Base-by-base conservation (phyloP, 1,140 invertebrate genomes). In the Procambarus virginalis region DNA sequence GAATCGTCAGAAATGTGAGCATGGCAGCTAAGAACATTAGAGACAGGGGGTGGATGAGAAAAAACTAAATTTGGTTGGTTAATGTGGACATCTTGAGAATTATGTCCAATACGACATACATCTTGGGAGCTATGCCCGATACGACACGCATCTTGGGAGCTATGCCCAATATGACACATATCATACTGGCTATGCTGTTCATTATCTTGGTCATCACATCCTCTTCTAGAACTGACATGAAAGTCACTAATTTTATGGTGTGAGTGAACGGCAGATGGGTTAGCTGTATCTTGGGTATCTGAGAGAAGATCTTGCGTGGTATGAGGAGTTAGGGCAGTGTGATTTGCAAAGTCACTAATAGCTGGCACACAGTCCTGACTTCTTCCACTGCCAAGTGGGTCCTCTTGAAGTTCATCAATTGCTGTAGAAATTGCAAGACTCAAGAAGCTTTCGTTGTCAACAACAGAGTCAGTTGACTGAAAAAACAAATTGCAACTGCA, bases 401-500 rank as follows among this genome's bases (percentile, higher is more conserved):
- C 89, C 22, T 90, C 89, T 73, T 90, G 82, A n/a, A 90, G 51
- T 51, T 92, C 93, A 81, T 93, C 93, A 89, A 94, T 94, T 34
- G 94, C 93, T 46, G 93, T 93, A 75, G 93, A 93, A 81, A 94
- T 93, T 34, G 94, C 94, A 90, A 94, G 93, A 92, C 93, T 93
- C 34, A 94, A 91, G 79, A 94, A 93, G 85, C 92, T 93, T 77
- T 94, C 94, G 84, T 92, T 93, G 91, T 93, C 93, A 45, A 93
- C 91, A 84, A 91, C 90, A 20, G 92, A 91, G 46, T 93, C 93
- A 60, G 91, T 73, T 64, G 93, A 92, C 87, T 92, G 92, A 80
- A 90, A 64, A 90, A 82, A 48, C 83, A 87, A 78, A 55, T 55
- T 55, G 2, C 12, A 12, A 55, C 12, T 55, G 46, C 17, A n/a